Base-by-base conservation (phyloP, 2,113 vertebrate genomes). In the Anoplopoma fimbria region DNA sequence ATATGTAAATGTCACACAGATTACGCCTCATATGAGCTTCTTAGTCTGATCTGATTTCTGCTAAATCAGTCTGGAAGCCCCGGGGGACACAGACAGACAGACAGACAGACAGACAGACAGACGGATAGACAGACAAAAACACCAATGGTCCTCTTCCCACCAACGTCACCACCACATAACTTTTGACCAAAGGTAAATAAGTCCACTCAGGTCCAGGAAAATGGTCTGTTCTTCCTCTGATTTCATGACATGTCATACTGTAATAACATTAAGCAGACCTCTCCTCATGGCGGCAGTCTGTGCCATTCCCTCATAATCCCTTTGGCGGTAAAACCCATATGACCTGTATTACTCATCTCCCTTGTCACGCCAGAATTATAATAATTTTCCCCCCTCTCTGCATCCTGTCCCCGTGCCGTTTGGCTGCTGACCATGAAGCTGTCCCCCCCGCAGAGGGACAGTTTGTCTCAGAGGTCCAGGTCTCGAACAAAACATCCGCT, bases 1-100 rank as follows among this genome's bases (percentile, higher is more conserved):
- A 90, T 69, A 92, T 93, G 91, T 93, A 94, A 93, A 93, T 93
- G 89, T 94, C 86, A 87, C 89, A 88, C 86, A 91, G 93, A 93
- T 94, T 91, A 93, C 36, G 51, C 69, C 65, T 90, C 82, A 72
- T 79, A 79, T 90, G 88, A 93, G 85, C 90, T 93, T 92, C 93
- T 93, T 92, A 93, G 90, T 90, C 86, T 92, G 91, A 93, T 92
- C 92, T 89, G 93, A 90, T 91, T 91, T 88, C 75, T 87, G 84
- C 81, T 91, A 91, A 91, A 93, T 86, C 89, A 83, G 92, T 91
- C 88, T 93, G 85, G 78, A 89, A 72, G 79, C 84, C 69, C 68
- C 55, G 5, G 64, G 64, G 68, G 40, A 70, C 67, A 76, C 53
- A 80, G 72, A 73, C 62, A 40, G 60, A 14, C 34, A 25, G 69